These are phyloP conservation scores for Clarias gariepinus DNA, from an alignment of 2,113 vertebrate genomes.

Conservation along the genomic window DNA sequence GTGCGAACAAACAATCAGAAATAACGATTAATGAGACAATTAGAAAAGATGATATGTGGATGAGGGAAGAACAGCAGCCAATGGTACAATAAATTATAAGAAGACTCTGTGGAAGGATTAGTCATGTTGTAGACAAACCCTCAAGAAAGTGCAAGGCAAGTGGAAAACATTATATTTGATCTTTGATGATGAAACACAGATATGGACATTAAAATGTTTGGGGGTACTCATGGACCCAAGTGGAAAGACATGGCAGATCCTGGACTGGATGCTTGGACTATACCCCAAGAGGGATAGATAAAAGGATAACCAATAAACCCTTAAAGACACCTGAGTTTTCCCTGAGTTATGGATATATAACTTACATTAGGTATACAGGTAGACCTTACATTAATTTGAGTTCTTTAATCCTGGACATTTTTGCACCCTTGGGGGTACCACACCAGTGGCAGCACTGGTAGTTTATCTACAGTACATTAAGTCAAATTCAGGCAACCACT, in stretches of 20 bases:
- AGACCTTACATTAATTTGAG: not conserved
- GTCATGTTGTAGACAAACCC: not conserved
- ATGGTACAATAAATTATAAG: not conserved
- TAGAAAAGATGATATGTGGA: not conserved
- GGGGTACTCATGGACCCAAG: not conserved
- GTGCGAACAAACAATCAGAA: not conserved
- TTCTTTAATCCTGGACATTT: not conserved
- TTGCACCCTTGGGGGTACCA: not conserved
- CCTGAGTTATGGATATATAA: not conserved
- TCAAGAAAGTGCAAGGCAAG: not conserved
- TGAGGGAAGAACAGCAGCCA: not conserved
- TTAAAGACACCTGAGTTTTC: not conserved
- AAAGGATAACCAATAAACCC: not conserved
- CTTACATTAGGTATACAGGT: not conserved
- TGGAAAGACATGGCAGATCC: not conserved
- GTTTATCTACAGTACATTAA: not conserved
- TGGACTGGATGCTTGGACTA: not conserved
- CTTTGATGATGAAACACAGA: not conserved
- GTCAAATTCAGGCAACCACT: not conserved
- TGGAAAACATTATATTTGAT: not conserved
- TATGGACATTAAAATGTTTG: not conserved
- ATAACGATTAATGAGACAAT: not conserved
- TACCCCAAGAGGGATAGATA: not conserved
- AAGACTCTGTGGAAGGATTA: not conserved
- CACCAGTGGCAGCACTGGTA: not conserved